These are phyloP conservation scores for Xiphorhynchus erythropygius DNA, from an alignment of 2,797 vertebrate species.

Conservation along the genomic window DNA sequence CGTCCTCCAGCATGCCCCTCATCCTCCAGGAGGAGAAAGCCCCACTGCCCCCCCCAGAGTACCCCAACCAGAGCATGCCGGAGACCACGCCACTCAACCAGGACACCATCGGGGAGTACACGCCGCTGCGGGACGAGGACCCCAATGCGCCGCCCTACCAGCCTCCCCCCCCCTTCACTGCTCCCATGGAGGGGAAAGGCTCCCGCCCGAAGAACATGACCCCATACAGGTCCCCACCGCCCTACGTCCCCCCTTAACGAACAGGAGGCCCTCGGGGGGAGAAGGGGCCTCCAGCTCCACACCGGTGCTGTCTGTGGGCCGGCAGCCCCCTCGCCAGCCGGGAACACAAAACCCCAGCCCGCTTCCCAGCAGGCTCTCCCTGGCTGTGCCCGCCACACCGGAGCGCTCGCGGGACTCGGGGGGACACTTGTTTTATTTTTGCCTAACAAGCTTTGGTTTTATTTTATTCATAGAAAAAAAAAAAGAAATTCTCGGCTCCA, in stretches of 20 bases:
- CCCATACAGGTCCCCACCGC: slow-evolving; percentile 95
- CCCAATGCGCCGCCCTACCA: slow-evolving; percentile 94
- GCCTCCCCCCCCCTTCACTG: slow-evolving; percentile 95
- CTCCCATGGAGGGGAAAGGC: slow-evolving; percentile 96
- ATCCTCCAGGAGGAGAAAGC: slow-evolving; percentile 98
- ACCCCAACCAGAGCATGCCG: slow-evolving; percentile 91
- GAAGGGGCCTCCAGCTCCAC: slow-evolving; percentile 86
- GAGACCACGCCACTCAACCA: slow-evolving; percentile 94
- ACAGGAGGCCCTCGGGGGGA: slow-evolving; percentile 77
- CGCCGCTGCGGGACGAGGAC: slow-evolving; percentile 92
- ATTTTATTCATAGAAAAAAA: slow-evolving; percentile 84
- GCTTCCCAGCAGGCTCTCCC: slow-evolving; percentile 68
- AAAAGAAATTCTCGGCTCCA: slow-evolving; percentile 75
- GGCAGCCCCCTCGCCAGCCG: slow-evolving; percentile 73
- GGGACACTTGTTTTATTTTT: slow-evolving; percentile 80
- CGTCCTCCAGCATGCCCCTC: slow-evolving; percentile 95
- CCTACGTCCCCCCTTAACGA: slow-evolving; percentile 96
- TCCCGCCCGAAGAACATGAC: slow-evolving; percentile 99
- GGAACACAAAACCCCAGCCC: slow-evolving; percentile 66
- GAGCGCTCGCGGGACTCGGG: slow-evolving; percentile 66
- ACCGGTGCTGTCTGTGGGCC: slow-evolving; percentile 84
- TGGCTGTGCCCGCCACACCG: slow-evolving; percentile 34
- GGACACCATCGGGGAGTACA: slow-evolving; percentile 92
- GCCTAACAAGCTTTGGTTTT: slow-evolving; percentile 88
- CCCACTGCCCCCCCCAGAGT: slow-evolving; percentile 92